Conservation (phyloP, 2,113 vertebrate species). For the Cinclus cinclus region DNA sequence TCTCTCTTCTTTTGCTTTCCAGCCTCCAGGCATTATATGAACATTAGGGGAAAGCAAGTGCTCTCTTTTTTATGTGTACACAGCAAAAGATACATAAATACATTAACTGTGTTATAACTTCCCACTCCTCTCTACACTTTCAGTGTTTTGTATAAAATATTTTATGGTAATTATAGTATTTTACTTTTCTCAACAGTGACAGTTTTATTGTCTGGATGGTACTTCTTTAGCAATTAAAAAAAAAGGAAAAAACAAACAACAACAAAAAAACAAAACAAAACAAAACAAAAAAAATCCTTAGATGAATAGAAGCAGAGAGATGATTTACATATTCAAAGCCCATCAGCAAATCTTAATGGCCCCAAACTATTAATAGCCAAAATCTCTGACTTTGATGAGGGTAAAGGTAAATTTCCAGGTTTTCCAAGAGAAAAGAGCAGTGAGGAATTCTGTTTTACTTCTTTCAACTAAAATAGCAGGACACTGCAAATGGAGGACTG, state of each 20-base stretch:
- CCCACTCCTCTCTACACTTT: background rate
- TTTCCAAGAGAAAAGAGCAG: background rate
- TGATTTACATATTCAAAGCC: background rate
- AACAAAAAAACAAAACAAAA: too few species aligned
- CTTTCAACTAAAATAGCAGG: background rate
- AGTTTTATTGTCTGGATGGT: background rate
- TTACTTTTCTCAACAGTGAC: background rate
- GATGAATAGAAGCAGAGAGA: background rate
- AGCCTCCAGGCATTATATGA: conserved; percentile 19
- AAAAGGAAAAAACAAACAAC: too few species aligned
- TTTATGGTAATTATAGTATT: background rate
- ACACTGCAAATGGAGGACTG: background rate
- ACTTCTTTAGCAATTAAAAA: background rate
- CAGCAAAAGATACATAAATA: conserved; percentile 14
- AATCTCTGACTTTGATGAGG: background rate
- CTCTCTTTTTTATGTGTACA: background rate
- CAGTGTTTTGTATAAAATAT: background rate
- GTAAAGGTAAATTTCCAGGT: background rate
- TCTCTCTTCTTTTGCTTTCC: conserved; percentile 1
- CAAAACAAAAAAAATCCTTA: background rate
- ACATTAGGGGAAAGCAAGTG: background rate
- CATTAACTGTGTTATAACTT: background rate
- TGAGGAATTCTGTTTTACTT: background rate
- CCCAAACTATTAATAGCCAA: background rate
- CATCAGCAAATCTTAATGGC: background rate